Conservation (phyloP, 2,113 vertebrate genomes). For the Tupaia tana region DNA sequence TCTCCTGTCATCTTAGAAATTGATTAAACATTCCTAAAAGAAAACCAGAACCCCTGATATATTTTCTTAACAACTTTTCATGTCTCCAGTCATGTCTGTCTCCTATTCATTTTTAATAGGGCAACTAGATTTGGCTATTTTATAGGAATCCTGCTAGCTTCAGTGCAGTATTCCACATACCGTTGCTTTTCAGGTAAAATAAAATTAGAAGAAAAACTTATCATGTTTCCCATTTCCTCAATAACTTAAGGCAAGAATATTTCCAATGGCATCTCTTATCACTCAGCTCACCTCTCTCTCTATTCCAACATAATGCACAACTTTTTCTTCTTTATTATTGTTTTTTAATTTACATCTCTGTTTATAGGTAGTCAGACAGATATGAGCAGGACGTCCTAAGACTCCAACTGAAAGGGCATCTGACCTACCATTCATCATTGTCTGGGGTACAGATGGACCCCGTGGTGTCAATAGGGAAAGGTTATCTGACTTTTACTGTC, state of each 20-base stretch:
- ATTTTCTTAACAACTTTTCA: neutral
- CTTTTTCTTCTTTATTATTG: too few species aligned
- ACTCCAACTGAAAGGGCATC: too few species aligned
- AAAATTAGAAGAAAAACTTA: conserved; percentile 33
- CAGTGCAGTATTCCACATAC: neutral
- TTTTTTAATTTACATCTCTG: too few species aligned
- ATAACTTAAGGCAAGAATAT: neutral
- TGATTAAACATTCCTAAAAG: neutral
- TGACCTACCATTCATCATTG: too few species aligned
- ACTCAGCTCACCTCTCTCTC: neutral
- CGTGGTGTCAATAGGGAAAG: too few species aligned
- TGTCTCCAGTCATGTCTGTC: neutral
- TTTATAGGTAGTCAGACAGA: too few species aligned
- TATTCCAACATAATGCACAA: neutral
- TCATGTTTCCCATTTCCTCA: neutral
- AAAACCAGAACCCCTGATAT: neutral
- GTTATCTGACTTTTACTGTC: too few species aligned
- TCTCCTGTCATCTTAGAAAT: neutral
- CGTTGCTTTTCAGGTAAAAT: conserved; percentile 39
- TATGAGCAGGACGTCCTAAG: too few species aligned
- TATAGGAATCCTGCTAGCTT: neutral
- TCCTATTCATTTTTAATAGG: neutral
- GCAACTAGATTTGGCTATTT: neutral
- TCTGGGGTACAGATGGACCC: too few species aligned
- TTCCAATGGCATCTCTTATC: neutral